Percentiles rank a stretch among this genome's conserved stretches.
Evolutionary conservation across 1,140 invertebrate genomes (phyloP).

Genomic region (Aricia agestis): DNA sequence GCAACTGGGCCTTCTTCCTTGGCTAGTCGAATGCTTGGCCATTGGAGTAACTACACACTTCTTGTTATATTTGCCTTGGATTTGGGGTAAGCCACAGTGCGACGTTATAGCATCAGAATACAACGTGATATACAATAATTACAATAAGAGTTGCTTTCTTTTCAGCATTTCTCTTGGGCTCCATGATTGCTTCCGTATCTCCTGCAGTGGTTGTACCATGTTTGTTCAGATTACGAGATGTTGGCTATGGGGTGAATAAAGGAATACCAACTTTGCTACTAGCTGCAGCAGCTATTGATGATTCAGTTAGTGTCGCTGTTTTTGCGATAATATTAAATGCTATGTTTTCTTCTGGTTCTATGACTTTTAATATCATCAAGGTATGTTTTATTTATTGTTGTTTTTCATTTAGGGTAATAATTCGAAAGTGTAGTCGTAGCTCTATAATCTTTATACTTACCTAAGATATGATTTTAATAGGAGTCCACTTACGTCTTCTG

Average conservation of each 20-base stretch:
- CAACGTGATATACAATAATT: too few species aligned
- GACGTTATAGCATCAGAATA: too few species aligned
- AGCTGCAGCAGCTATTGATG: slow-evolving; percentile 90
- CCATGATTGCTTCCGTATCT: slow-evolving; percentile 94
- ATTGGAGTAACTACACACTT: slow-evolving; percentile 84
- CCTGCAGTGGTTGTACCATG: slow-evolving; percentile 97
- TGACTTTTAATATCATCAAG: slow-evolving; percentile 77
- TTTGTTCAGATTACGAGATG: slow-evolving; percentile 87
- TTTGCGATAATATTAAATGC: slow-evolving; percentile 92
- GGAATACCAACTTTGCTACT: slow-evolving; percentile 97
- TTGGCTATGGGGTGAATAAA: slow-evolving; percentile 93
- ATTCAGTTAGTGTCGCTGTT: slow-evolving; percentile 92
- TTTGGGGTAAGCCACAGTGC: slow-evolving; percentile 80
- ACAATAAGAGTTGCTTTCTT: background rate
- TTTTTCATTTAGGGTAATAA: background rate
- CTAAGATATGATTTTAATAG: too few species aligned
- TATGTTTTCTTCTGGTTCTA: slow-evolving; percentile 85
- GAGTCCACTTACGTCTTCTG: too few species aligned
- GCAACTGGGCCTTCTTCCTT: slow-evolving; percentile 91
- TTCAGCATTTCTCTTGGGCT: slow-evolving; percentile 85
- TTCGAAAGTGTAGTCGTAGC: too few species aligned
- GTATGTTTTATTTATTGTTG: slow-evolving; percentile 33
- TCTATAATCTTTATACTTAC: too few species aligned
- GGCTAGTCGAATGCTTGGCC: slow-evolving; percentile 85
- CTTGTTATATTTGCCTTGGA: slow-evolving; percentile 89